These are phyloP conservation scores for Platycheirus albimanus DNA, from an alignment of 2,888 invertebrate species.

Conservation along the genomic window DNA sequence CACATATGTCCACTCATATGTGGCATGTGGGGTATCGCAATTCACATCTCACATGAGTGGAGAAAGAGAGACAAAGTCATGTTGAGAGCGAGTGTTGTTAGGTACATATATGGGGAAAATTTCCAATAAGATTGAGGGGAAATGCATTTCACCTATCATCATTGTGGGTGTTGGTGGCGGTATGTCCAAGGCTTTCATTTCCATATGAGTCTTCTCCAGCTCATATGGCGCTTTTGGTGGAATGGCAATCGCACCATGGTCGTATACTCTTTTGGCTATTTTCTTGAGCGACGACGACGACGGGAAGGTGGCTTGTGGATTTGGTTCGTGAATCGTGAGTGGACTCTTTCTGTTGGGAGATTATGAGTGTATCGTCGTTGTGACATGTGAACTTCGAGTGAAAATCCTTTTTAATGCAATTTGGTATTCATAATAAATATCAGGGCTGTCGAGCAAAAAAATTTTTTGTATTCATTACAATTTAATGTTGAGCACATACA, in stretches of 20 bases:
- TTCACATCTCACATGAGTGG: constrained; percentile 45
- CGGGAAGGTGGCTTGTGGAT: not conserved
- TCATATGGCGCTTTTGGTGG: not conserved
- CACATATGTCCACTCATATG: constrained; percentile 74
- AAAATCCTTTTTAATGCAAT: too few species aligned
- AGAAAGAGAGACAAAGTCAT: constrained; percentile 39
- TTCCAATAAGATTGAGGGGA: constrained; percentile 69
- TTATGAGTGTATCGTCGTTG: not conserved
- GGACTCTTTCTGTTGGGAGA: constrained; percentile 3
- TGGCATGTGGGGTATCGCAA: constrained; percentile 67
- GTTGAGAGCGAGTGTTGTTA: constrained; percentile 5
- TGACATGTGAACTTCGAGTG: not conserved
- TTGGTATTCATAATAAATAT: too few species aligned
- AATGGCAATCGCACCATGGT: not conserved
- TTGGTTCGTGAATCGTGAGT: constrained; percentile 3
- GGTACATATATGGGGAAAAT: constrained; percentile 39
- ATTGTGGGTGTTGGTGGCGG: constrained; percentile 30
- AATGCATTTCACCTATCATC: constrained; percentile 24
- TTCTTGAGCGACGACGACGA: not conserved
- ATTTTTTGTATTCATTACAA: too few species aligned
- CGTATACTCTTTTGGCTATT: not conserved
- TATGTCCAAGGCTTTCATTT: constrained; percentile 9
- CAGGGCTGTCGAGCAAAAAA: too few species aligned
- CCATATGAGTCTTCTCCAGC: constrained; percentile 18
- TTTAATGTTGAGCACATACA: too few species aligned